Conservation (phyloP, 2,797 vertebrate species). For the Carcharodon carcharias region DNA sequence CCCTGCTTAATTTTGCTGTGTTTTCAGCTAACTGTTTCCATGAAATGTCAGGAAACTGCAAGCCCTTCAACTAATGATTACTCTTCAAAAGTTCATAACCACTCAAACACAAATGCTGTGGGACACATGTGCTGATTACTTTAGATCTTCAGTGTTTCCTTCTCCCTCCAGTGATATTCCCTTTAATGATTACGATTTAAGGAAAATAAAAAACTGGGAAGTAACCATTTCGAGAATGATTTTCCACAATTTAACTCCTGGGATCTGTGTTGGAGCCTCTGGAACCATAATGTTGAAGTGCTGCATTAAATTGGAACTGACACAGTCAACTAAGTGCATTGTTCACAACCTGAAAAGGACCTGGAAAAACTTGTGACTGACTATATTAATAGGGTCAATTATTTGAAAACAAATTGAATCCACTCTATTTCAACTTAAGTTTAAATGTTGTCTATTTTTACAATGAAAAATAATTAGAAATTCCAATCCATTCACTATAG, state of each 20-base stretch:
- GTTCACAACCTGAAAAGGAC: not conserved
- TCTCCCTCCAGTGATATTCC: not conserved
- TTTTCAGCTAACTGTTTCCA: constrained; percentile 6
- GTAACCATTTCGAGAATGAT: constrained; percentile 5
- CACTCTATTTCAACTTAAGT: not conserved
- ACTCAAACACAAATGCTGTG: constrained; percentile 20
- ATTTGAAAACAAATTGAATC: not conserved
- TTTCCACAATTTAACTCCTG: constrained; percentile 3
- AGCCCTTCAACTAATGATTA: constrained; percentile 16
- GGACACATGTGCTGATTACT: not conserved
- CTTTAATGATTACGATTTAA: constrained; percentile 16
- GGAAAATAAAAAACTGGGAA: not conserved
- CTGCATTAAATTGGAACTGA: not conserved
- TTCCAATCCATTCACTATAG: not conserved
- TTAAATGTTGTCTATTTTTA: constrained; percentile 3
- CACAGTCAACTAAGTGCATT: not conserved
- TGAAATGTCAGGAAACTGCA: not conserved
- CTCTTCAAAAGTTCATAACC: constrained; percentile 2
- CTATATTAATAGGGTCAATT: not conserved
- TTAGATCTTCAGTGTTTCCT: not conserved
- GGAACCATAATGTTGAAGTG: not conserved
- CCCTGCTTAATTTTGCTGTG: constrained; percentile 19
- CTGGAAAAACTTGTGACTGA: not conserved
- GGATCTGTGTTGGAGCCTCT: not conserved
- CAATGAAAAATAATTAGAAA: not conserved